phyloP scores from a whole-genome alignment of 2,888 invertebrate genomes.

The Megastigmus dorsalis region DNA sequence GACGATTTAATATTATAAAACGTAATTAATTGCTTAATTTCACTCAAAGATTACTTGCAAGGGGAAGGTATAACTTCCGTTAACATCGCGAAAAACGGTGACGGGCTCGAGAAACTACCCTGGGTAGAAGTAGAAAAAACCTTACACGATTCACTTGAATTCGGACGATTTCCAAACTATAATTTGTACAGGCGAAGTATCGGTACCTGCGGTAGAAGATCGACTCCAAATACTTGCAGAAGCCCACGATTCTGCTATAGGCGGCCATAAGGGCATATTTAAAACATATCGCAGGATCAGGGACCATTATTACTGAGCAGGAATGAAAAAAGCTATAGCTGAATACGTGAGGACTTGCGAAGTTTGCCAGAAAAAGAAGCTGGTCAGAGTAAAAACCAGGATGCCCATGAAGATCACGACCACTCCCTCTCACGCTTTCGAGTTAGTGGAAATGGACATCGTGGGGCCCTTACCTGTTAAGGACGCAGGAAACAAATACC shows the following conservation, averaged over 20 bases:
- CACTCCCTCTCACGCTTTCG: not conserved
- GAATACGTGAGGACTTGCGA: constrained; percentile 10
- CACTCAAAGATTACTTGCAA: too few species aligned
- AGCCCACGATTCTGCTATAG: not conserved
- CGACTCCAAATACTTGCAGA: not conserved
- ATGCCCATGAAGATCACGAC: not conserved
- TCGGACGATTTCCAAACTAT: not conserved
- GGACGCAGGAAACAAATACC: not conserved
- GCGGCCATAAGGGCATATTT: not conserved
- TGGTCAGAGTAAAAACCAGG: constrained; percentile 15
- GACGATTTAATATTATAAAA: too few species aligned
- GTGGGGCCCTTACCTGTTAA: not conserved
- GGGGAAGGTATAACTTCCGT: not conserved
- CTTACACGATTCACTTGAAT: not conserved
- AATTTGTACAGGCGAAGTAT: constrained; percentile 14
- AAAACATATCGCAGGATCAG: constrained; percentile 6
- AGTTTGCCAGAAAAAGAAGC: constrained; percentile 15
- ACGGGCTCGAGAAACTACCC: not conserved
- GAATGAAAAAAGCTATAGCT: not conserved
- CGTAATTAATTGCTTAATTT: too few species aligned
- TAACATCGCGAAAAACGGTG: not conserved
- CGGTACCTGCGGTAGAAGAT: not conserved
- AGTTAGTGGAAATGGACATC: not conserved
- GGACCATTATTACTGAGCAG: not conserved
- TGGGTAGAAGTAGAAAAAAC: constrained; percentile 1